Base-by-base conservation (phyloP, 2,113 vertebrate species). In the Macaca mulatta region DNA sequence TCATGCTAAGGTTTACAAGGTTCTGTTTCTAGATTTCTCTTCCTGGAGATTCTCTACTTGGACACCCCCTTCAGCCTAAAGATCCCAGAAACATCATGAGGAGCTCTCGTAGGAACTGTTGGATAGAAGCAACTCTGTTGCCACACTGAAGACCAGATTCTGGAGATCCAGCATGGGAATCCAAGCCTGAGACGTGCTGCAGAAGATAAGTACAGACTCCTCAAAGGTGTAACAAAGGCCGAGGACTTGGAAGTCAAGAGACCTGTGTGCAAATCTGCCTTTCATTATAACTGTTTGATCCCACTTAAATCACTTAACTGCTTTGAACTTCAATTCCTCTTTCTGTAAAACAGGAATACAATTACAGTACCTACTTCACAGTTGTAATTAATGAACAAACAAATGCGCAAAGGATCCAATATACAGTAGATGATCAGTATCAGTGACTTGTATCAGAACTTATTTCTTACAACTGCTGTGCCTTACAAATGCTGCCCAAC, bases 251-350 rank as follows among this genome's bases (percentile, higher is more conserved):
- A 91, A 91, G 45, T 75, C 45, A 57, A 59, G 61, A 86, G 67
- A 91, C 38, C 7, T 75, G 67, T 20, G 38, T 77, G 45, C 27
- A 67, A 72, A 83, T 59, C 22, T 70, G 35, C 38, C 48, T 78
- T 88, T 86, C 32, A 74, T 92, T 55, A 88, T 57, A 67, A 14
- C 23, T 96, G 25, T 74, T 57, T 38, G 59, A 87, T 87, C 40
- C n/a, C 40, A 14, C 48, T 92, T 82, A 82, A 90, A 38, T 57
- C 70, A 97, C 4, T 90, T 90, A 93, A 55, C 48, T 82, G 48
- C 35, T 70, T 43, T 82, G 87, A 90, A 82, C 79, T 74, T 84
- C n/a, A 74, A 35, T 87, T 78, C 11, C 35, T 77, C 75, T 77
- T 80, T 86, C 40, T 91, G 18, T 86, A 59, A 94, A 78, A 61